These are phyloP conservation scores for Struthio camelus DNA, from an alignment of 2,113 vertebrate species.

Conservation along the genomic window DNA sequence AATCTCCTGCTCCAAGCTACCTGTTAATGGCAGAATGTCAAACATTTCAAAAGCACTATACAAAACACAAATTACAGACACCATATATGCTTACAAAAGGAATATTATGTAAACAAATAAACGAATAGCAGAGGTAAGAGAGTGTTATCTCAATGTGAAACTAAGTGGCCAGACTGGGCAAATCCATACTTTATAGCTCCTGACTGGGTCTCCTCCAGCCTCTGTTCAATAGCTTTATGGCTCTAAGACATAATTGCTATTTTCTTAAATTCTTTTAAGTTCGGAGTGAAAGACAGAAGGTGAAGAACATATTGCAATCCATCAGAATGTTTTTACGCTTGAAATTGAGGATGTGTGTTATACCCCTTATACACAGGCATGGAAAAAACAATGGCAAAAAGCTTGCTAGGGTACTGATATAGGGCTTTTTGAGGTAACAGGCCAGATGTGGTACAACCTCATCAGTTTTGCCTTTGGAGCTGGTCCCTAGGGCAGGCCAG, in stretches of 20 bases:
- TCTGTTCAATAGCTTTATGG: background rate
- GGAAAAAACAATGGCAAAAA: background rate
- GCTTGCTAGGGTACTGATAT: background rate
- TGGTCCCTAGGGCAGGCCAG: background rate
- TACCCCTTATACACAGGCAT: fast-evolving
- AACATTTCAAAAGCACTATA: background rate
- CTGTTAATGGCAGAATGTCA: background rate
- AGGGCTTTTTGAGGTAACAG: too few species aligned
- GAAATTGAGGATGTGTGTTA: background rate
- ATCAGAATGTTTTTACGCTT: background rate
- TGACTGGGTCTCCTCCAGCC: background rate
- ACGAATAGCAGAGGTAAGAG: background rate
- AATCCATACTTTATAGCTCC: background rate
- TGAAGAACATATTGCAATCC: background rate
- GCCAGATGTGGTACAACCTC: background rate
- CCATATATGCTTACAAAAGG: background rate
- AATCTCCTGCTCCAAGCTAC: background rate
- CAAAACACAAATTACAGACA: background rate
- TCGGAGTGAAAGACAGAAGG: background rate
- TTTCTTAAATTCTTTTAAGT: background rate
- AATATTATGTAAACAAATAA: background rate
- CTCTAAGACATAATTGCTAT: too few species aligned
- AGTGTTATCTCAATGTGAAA: background rate
- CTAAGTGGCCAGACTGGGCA: background rate
- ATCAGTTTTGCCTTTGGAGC: background rate